Evolutionary conservation across 2,888 invertebrate genomes (phyloP), one percentile per base, ranked within the genome.

Genomic region (Tipula lateralis): DNA sequence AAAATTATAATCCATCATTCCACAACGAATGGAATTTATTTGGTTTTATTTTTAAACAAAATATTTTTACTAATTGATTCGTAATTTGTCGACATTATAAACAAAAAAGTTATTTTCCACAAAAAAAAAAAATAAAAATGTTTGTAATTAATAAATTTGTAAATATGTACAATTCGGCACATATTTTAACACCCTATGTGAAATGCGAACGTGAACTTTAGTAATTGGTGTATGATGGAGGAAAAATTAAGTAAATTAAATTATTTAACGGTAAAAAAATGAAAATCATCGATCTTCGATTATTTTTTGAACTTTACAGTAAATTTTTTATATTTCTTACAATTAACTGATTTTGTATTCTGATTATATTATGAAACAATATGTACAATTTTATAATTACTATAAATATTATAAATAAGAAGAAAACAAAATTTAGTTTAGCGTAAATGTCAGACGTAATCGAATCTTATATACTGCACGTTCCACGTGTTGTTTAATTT

Each of bases 341-440:
- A 66, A 66, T 66, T 66, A 66, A 66, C 19, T 66, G 66, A 66
- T 66, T 24, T 66, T 66, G 1, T 66, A 24, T 66, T 66, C 24
- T 66, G 66, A 66, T 66, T 66, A 66, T 24, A 24, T 66, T 66
- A 24, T 24, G 66, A 66, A 66, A 66, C 66, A 66, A 66, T 66
- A 66, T 66, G 66, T 50, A 50, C 44, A 50, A 24, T 24, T 66
- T 66, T 66, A 66, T 66, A 66, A 66, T 66, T 66, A 66, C 66
- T 24, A 9, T 24, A 24, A 13, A 3, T 36, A 1, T 32, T 39
- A 39, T 39, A 39, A 39, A 39, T 39, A 3, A 39, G 13, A 24
- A 66, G 6, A 50, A 16, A 2, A 16, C 2, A 24, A 66, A 66
- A 66, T 24, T 7, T 66, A 66, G 66, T 66, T 66, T 66, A 24